These are phyloP conservation scores for Meloidogyne exigua DNA, from an alignment of 1,140 invertebrate species.

Conservation along the genomic window DNA sequence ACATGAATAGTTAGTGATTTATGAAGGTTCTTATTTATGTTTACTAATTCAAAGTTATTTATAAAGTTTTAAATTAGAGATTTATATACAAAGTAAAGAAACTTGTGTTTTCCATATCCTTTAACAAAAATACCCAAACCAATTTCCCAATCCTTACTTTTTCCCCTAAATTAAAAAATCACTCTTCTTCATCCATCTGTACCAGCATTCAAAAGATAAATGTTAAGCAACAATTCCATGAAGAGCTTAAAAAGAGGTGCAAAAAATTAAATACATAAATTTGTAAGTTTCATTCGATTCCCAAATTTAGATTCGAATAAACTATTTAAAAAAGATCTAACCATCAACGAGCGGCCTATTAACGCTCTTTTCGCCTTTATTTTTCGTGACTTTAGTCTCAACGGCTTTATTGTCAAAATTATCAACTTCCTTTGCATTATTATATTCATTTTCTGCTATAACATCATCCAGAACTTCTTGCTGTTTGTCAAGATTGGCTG, in stretches of 20 bases:
- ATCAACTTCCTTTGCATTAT: not conserved
- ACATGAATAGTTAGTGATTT: too few species aligned
- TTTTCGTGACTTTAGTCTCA: not conserved
- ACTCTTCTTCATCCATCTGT: not conserved
- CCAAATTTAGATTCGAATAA: too few species aligned
- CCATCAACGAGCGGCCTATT: not conserved
- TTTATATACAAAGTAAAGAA: not conserved
- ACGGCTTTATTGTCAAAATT: not conserved
- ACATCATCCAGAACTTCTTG: not conserved
- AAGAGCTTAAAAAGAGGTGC: not conserved
- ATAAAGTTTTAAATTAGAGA: too few species aligned
- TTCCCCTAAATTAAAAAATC: not conserved
- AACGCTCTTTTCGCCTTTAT: not conserved
- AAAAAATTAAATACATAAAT: not conserved
- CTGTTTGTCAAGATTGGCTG: slow-evolving; percentile 11
- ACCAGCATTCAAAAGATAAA: not conserved
- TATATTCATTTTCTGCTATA: not conserved
- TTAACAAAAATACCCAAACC: too few species aligned
- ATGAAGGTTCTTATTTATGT: too few species aligned
- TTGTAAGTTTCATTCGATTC: too few species aligned
- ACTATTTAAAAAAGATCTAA: not conserved
- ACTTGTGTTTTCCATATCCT: not conserved
- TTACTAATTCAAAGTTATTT: too few species aligned
- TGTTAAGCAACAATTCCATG: not conserved
- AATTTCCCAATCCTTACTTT: not conserved